Conservation (phyloP, 2,888 invertebrate species). For the Deilephila elpenor region DNA sequence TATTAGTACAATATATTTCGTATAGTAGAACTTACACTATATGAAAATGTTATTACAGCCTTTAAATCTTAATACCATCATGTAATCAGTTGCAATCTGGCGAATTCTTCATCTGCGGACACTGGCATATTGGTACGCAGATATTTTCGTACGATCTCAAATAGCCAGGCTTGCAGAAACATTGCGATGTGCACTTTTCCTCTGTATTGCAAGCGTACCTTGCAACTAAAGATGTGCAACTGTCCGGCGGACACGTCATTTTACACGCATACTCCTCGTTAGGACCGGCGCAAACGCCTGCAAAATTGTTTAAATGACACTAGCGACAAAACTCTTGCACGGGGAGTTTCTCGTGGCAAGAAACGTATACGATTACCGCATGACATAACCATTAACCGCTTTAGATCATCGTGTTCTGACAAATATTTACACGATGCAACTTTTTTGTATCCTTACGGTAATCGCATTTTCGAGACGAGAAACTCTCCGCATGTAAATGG, state of each 20-base stretch:
- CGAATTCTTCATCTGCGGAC: constrained; percentile 40
- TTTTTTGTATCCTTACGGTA: too few species aligned
- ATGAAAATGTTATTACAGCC: too few species aligned
- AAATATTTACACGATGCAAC: too few species aligned
- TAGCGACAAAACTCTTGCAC: too few species aligned
- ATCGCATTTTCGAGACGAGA: too few species aligned
- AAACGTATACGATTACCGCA: too few species aligned
- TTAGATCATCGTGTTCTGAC: too few species aligned
- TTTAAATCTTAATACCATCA: neutral
- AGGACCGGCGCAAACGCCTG: constrained; percentile 30
- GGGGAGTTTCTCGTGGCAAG: too few species aligned
- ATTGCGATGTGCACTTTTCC: constrained; percentile 41
- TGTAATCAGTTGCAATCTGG: constrained; percentile 30
- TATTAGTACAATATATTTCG: neutral
- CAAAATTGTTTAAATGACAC: neutral
- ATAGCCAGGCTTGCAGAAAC: constrained; percentile 51
- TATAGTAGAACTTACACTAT: neutral
- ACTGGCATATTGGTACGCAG: constrained; percentile 49
- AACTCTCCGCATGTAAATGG: neutral
- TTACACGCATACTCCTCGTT: constrained; percentile 43
- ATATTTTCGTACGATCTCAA: constrained; percentile 39
- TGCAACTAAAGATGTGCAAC: constrained; percentile 43
- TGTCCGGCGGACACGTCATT: constrained; percentile 48
- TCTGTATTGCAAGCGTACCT: constrained; percentile 38
- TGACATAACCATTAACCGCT: too few species aligned